Evolutionary conservation across 2,888 invertebrate species (phyloP).

Genomic region (Alcis repandata): DNA sequence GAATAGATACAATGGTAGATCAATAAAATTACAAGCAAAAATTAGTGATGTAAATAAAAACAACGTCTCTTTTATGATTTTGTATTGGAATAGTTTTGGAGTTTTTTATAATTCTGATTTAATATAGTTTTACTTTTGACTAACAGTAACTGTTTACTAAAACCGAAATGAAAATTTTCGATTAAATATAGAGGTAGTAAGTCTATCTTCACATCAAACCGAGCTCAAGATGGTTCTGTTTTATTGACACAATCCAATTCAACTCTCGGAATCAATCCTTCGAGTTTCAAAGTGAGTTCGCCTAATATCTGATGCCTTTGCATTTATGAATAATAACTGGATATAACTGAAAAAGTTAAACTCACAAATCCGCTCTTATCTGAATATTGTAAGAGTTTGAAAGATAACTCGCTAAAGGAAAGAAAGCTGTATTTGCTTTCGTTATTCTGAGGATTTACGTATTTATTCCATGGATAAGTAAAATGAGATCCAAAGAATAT

Average conservation of each 20-base stretch:
- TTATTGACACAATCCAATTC: conserved; percentile 68
- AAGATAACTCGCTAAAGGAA: conserved; percentile 74
- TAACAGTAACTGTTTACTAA: neutral
- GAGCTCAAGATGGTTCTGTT: conserved; percentile 53
- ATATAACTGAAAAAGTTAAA: conserved; percentile 71
- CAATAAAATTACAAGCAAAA: too few species aligned
- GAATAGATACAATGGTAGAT: too few species aligned
- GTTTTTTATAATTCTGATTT: too few species aligned
- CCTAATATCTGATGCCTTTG: conserved; percentile 79
- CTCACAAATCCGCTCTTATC: conserved; percentile 74
- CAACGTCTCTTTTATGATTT: too few species aligned
- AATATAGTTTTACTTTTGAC: neutral
- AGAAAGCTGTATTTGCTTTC: conserved; percentile 56
- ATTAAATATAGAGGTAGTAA: neutral
- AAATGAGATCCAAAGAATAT: conserved; percentile 26
- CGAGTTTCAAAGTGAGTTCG: conserved; percentile 74
- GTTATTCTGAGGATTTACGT: conserved; percentile 47
- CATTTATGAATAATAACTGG: conserved; percentile 84
- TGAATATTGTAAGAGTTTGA: conserved; percentile 77
- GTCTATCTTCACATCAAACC: conserved; percentile 49
- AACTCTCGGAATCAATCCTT: conserved; percentile 70
- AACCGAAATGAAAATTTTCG: neutral
- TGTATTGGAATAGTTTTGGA: too few species aligned
- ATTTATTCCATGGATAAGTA: conserved; percentile 56
- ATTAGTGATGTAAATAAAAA: too few species aligned